Evolutionary conservation across 2,113 vertebrate genomes (phyloP).

Genomic region (Menidia beryllina): DNA sequence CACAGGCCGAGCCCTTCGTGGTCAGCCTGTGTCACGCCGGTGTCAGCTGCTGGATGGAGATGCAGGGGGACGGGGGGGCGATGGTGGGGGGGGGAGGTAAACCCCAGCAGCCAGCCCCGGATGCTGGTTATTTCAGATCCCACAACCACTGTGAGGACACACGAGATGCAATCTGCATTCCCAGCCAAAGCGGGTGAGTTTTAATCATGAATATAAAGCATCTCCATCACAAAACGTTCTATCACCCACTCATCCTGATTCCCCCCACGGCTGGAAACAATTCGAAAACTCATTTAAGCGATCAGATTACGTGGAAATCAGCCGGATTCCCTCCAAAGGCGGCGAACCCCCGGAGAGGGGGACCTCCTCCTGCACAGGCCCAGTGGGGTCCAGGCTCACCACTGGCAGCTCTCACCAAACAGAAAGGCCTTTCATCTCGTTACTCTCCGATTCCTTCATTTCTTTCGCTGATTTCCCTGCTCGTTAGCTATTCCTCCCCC

Average conservation of each 20-base stretch:
- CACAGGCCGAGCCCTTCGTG: conserved; percentile 40
- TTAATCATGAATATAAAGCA: too few species aligned
- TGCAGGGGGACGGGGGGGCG: not conserved
- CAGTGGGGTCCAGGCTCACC: conserved; percentile 21
- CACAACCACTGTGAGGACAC: not conserved
- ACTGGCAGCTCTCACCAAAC: conserved; percentile 54
- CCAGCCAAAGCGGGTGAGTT: too few species aligned
- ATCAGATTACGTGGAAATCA: too few species aligned
- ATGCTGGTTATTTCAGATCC: not conserved
- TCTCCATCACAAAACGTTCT: too few species aligned
- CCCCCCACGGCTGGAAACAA: too few species aligned
- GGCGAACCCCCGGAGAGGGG: not conserved
- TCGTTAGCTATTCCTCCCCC: conserved; percentile 59
- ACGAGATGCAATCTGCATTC: too few species aligned
- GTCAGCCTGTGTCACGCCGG: conserved; percentile 14
- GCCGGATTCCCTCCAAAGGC: too few species aligned
- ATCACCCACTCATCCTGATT: too few species aligned
- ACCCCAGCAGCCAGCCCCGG: not conserved
- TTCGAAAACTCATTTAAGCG: too few species aligned
- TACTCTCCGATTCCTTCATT: conserved; percentile 43
- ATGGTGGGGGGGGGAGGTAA: conserved; percentile 29
- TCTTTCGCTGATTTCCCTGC: conserved; percentile 32
- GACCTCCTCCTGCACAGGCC: conserved; percentile 8
- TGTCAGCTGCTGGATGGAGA: conserved; percentile 17
- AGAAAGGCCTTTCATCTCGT: conserved; percentile 58